phyloP scores from a whole-genome alignment of 2,797 vertebrate species.

The Vireo griseus region DNA sequence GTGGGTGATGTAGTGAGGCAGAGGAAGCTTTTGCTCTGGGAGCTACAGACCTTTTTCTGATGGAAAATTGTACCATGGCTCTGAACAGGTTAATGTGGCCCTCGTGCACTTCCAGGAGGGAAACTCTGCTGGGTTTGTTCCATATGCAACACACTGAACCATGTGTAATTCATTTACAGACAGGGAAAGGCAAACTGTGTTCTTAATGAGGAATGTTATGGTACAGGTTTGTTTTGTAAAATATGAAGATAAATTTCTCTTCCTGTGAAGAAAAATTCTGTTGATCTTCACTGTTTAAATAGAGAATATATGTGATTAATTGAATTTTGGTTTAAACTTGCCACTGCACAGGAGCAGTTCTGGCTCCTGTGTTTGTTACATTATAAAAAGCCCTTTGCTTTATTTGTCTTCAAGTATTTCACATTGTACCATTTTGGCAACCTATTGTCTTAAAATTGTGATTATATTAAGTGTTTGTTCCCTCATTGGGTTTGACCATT shows the following conservation, averaged over 20 bases:
- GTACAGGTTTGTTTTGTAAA: not conserved
- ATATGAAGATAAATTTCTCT: not conserved
- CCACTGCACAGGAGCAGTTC: not conserved
- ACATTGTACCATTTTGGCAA: not conserved
- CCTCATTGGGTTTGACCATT: not conserved
- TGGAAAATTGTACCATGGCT: not conserved
- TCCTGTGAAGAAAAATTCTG: not conserved
- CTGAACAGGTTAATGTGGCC: not conserved
- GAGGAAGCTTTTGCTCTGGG: not conserved
- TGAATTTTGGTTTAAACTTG: not conserved
- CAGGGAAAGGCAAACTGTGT: not conserved
- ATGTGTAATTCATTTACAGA: not conserved
- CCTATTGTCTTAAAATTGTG: not conserved
- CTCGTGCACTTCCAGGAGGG: accelerated
- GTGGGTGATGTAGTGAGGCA: not conserved
- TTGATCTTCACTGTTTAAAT: not conserved
- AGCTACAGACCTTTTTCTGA: not conserved
- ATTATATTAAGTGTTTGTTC: not conserved
- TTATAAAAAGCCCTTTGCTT: not conserved
- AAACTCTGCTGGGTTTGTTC: not conserved
- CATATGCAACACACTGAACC: accelerated
- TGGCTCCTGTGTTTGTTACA: not conserved
- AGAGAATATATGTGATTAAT: not conserved
- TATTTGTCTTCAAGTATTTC: not conserved
- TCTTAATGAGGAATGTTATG: not conserved